Evolutionary conservation across 2,797 vertebrate species (phyloP).

Genomic region (Prionace glauca): DNA sequence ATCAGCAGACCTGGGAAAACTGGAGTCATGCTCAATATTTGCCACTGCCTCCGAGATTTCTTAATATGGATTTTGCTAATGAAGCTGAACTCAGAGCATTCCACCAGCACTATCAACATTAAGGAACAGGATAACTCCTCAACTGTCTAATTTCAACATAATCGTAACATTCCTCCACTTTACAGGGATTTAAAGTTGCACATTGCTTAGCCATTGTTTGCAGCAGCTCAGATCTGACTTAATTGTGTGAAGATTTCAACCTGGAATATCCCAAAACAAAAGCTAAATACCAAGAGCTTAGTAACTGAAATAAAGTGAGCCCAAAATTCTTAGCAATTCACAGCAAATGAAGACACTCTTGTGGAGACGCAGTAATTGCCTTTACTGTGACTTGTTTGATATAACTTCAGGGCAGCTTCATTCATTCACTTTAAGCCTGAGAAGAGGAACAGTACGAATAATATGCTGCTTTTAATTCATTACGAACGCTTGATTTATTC

Average conservation of each 20-base stretch:
- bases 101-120: background rate
- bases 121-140: background rate
- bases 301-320: slow-evolving; percentile 15
- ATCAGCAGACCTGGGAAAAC: slow-evolving; percentile 2
- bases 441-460: background rate
- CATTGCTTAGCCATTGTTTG: background rate
- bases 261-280: background rate
- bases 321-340: background rate
- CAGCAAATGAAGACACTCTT: background rate
- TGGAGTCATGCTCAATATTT: background rate
- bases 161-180: background rate
- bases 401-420: background rate
- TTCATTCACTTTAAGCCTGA: background rate
- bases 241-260: slow-evolving; percentile 16
- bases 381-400: background rate
- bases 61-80: background rate
- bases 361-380: slow-evolving; percentile 6
- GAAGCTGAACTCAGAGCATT: background rate
- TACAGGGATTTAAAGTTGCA: slow-evolving; percentile 14
- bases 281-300: slow-evolving; percentile 1
- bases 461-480: background rate
- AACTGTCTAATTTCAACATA: background rate
- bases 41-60: background rate
- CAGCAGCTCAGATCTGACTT: background rate
- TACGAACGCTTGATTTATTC: background rate